Conservation (phyloP, 2,113 vertebrate species). For the Fulmarus glacialis region DNA sequence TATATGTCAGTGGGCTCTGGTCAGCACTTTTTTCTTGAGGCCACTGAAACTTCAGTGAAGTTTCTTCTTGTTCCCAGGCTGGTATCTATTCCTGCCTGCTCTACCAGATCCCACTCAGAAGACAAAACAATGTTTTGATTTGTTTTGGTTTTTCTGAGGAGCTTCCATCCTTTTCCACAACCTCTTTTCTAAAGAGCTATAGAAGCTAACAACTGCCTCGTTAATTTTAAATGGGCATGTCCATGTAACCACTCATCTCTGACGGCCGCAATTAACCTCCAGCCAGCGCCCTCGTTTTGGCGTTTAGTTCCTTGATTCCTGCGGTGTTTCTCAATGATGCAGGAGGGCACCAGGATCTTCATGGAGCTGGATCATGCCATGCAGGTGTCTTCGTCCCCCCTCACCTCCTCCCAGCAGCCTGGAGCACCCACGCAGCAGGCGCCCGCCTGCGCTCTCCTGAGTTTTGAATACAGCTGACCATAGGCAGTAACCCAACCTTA, state of each 20-base stretch:
- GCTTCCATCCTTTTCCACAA: background rate
- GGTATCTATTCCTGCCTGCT: background rate
- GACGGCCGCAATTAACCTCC: constrained; percentile 55
- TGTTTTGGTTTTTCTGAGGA: background rate
- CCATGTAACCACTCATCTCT: constrained; percentile 56
- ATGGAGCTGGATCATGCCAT: background rate
- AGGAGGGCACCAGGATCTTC: background rate
- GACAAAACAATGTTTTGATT: background rate
- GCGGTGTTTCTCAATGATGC: background rate
- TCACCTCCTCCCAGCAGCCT: background rate
- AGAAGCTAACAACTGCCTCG: constrained; percentile 28
- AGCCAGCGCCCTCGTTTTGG: background rate
- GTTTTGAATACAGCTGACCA: background rate
- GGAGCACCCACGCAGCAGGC: background rate
- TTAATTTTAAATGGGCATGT: constrained; percentile 53
- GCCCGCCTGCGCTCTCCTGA: background rate
- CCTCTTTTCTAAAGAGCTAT: constrained; percentile 23
- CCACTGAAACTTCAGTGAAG: background rate
- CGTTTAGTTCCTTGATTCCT: background rate
- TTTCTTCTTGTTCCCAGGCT: background rate
- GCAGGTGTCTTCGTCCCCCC: background rate
- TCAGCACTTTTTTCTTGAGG: background rate
- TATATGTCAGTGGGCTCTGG: background rate
- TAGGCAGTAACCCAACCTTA: background rate
- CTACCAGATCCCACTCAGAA: background rate